A percentile compares a stretch with the other conserved stretches of the same genome.
Conservation (phyloP, 2,113 vertebrate genomes). For the Alouatta palliata region DNA sequence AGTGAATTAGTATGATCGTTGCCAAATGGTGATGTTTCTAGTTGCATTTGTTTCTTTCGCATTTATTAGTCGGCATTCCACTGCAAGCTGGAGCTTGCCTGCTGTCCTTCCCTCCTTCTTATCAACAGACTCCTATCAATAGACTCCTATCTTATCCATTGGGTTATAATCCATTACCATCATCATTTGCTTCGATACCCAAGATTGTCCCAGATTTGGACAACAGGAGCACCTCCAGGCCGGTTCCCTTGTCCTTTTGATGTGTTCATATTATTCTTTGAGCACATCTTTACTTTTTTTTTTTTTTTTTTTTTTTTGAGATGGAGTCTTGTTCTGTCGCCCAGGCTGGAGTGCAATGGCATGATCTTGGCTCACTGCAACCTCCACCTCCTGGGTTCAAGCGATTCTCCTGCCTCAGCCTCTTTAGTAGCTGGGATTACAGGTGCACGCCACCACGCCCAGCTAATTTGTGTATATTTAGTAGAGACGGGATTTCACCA, state of each 20-base stretch:
- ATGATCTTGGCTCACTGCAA: no score
- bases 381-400: no score
- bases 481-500: no score
- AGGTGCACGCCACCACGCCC: rapidly evolving
- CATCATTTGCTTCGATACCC: neutral
- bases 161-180: neutral
- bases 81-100: neutral
- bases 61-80: neutral
- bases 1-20: neutral
- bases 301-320: no score
- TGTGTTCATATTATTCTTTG: neutral
- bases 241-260: neutral
- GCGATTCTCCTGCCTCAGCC: no score
- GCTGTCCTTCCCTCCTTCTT: neutral
- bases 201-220: neutral
- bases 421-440: no score
- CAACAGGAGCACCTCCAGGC: neutral
- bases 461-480: no score
- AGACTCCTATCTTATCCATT: neutral
- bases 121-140: neutral
- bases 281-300: neutral
- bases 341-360: no score
- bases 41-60: neutral
- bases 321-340: no score
- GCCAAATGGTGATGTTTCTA: slow-evolving; percentile 8